phyloP scores from a whole-genome alignment of 2,888 invertebrate genomes.

The Hermodice carunculata region DNA sequence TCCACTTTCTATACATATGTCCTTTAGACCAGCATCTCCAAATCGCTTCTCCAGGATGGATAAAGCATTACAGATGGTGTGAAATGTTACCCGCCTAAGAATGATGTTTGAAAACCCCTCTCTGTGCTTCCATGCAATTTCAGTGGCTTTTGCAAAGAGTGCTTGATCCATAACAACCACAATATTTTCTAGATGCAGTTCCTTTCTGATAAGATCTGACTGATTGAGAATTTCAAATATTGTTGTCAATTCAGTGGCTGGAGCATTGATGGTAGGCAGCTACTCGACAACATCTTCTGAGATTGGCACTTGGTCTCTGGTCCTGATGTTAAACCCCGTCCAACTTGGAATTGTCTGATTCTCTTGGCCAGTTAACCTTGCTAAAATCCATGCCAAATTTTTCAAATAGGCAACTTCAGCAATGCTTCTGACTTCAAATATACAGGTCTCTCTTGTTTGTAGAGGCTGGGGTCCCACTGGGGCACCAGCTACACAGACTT shows the following conservation, averaged over 20 bases:
- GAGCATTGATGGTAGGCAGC: constrained; percentile 35
- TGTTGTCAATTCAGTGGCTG: constrained; percentile 35
- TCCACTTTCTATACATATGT: constrained; percentile 35
- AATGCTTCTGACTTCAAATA: neutral
- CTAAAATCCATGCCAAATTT: constrained; percentile 24
- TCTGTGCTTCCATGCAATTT: constrained; percentile 33
- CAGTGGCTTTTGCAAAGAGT: constrained; percentile 35
- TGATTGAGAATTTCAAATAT: constrained; percentile 33
- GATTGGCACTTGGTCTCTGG: constrained; percentile 13
- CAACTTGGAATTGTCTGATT: constrained; percentile 32
- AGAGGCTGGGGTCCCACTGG: constrained; percentile 22
- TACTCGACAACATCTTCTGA: constrained; percentile 28
- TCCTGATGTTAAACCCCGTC: constrained; percentile 38
- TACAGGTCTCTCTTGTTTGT: neutral
- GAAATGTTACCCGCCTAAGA: constrained; percentile 34
- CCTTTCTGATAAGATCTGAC: constrained; percentile 24
- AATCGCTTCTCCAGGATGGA: constrained; percentile 39
- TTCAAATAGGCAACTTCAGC: constrained; percentile 11
- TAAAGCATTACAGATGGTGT: constrained; percentile 21
- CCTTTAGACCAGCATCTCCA: constrained; percentile 34
- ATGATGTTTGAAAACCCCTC: constrained; percentile 16
- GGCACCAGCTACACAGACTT: constrained; percentile 23
- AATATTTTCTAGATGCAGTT: constrained; percentile 23
- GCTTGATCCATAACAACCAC: constrained; percentile 39
- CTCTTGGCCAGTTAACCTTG: constrained; percentile 14